Evolutionary conservation across 2,797 vertebrate genomes (phyloP).

Genomic region (Catharus ustulatus): DNA sequence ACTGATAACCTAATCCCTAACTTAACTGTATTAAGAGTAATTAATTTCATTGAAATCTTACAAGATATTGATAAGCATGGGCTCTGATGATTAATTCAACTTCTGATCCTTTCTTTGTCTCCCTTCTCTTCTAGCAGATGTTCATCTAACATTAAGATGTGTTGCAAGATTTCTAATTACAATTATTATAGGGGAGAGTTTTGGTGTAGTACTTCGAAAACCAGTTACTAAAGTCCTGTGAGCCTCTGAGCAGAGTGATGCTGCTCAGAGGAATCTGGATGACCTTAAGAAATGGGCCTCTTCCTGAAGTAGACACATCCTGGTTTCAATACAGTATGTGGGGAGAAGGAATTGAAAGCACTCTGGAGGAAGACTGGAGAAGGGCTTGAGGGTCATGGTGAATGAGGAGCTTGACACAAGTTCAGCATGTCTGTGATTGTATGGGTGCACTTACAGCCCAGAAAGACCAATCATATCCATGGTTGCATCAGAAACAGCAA

Average conservation of each 20-base stretch:
- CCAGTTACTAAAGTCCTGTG: neutral
- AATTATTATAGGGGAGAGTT: neutral
- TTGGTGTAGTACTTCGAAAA: neutral
- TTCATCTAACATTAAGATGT: rapidly evolving
- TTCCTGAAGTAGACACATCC: rapidly evolving
- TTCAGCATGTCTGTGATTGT: neutral
- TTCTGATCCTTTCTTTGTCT: neutral
- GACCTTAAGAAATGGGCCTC: neutral
- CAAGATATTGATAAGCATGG: rapidly evolving
- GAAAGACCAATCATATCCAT: neutral
- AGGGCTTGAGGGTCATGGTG: neutral
- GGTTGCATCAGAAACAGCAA: neutral
- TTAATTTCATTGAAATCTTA: neutral
- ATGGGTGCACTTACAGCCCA: neutral
- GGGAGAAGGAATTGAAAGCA: neutral
- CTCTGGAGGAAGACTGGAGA: neutral
- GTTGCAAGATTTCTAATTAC: neutral
- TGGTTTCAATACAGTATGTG: neutral
- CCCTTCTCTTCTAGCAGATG: neutral
- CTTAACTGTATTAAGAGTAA: neutral
- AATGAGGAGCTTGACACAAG: neutral
- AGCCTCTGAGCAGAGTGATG: rapidly evolving
- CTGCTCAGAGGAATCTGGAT: neutral
- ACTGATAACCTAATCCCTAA: rapidly evolving
- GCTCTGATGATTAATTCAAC: neutral